Conservation (phyloP, 2,113 vertebrate species). For the Scopus umbretta region DNA sequence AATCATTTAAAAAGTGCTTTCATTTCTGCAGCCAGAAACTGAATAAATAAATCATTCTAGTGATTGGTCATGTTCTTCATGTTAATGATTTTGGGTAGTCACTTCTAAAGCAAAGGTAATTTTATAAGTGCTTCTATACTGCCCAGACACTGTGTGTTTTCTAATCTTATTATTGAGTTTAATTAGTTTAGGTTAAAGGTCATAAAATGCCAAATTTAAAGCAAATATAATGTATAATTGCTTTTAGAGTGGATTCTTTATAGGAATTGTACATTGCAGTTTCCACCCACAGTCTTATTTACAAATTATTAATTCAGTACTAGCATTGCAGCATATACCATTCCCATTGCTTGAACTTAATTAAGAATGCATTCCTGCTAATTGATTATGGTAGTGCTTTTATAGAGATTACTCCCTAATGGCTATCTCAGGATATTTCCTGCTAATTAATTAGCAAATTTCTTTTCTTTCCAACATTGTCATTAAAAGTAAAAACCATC, state of each 20-base stretch:
- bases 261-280: not conserved
- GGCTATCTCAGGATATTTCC: constrained; percentile 1
- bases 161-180: not conserved
- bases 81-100: not conserved
- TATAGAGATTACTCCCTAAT: not conserved
- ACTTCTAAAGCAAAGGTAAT: not conserved
- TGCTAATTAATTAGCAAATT: constrained; percentile 50
- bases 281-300: constrained; percentile 15
- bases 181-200: not conserved
- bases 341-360: constrained; percentile 44
- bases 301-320: constrained; percentile 39
- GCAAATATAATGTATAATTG: not conserved
- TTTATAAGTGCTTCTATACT: not conserved
- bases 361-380: constrained; percentile 53
- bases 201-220: not conserved
- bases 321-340: not conserved
- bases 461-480: not conserved
- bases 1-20: not conserved
- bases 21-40: not conserved
- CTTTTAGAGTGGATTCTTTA: not conserved
- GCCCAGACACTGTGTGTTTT: not conserved
- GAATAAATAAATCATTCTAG: not conserved
- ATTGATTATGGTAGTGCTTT: constrained; percentile 49
- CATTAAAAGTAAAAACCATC: not conserved
- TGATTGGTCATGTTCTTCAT: not conserved